Evolutionary conservation across 1,140 invertebrate genomes (phyloP), one percentile per base, ranked within the genome.

Genomic region (Zaprionus taronus): DNA sequence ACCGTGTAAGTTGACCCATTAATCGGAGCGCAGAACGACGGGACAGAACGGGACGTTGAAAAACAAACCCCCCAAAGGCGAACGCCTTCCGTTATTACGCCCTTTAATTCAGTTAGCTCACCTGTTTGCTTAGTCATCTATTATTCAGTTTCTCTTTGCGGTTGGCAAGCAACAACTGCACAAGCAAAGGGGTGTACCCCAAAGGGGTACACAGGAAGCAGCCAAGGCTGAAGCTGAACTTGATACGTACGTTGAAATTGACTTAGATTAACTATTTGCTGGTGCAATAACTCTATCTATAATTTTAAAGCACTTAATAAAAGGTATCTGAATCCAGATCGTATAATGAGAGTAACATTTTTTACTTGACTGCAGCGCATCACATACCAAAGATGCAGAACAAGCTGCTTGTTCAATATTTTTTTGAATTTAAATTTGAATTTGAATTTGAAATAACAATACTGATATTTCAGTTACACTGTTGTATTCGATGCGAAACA

Each of bases 1-100:
- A 22, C 1, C n/a, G 58, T 60, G 38, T 61, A 65, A 24, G 49
- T 65, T 65, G 63, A 56, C 63, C 63, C 63, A 65, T 65, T 65
- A 66, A 56, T 12, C 24, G 34, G 24, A 65, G 51, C 20, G 9
- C 38, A 28, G 53, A 0, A 17, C 24, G 51, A n/a, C n/a, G n/a
- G n/a, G n/a, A n/a, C n/a, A n/a, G 20, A 1, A 20, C 31, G 41
- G 63, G 63, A 55, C 14, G 24, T 24, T 36, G 49, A 26, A 49
- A 28, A 51, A 49, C 26, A 34, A 47, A 36, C 36, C 57, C 36
- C 57, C 56, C 34, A 20, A 60, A 14, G 47, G 17, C 47, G 47
- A 22, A 24, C 47, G 47, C 47, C 47, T 51, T 51, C 20, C 47
- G 9, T 12, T 51, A 51, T 51, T 51, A 51, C 47, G 20, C 47